These are phyloP conservation scores for Chiloscyllium punctatum DNA, from an alignment of 2,797 vertebrate genomes.

Conservation along the genomic window DNA sequence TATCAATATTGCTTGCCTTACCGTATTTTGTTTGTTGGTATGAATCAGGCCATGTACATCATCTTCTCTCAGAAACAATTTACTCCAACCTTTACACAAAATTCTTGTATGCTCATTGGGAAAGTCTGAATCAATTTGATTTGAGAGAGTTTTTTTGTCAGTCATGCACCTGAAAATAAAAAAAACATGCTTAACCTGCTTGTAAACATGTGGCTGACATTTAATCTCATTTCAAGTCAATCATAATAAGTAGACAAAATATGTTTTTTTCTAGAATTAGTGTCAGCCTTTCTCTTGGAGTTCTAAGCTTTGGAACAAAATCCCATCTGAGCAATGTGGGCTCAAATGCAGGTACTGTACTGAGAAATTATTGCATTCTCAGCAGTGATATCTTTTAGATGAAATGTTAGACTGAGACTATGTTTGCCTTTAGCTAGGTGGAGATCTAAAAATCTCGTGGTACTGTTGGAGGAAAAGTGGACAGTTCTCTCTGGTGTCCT, in stretches of 20 bases:
- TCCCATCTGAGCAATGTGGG: neutral
- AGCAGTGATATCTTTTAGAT: no score
- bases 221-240: neutral
- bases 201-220: neutral
- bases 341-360: neutral
- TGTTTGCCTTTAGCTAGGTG: neutral
- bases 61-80: neutral
- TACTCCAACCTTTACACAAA: neutral
- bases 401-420: no score
- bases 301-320: neutral
- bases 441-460: no score
- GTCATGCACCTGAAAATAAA: neutral
- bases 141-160: neutral
- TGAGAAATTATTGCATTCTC: neutral
- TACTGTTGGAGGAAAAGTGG: no score
- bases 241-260: neutral
- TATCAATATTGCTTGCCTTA: neutral
- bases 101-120: neutral
- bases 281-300: neutral
- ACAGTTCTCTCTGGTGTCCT: neutral
- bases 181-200: neutral
- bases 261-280: neutral
- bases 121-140: neutral
- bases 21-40: neutral
- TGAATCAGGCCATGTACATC: neutral